Evolutionary conservation across 2,113 vertebrate genomes (phyloP).

Genomic region (Ptilonorhynchus violaceus): DNA sequence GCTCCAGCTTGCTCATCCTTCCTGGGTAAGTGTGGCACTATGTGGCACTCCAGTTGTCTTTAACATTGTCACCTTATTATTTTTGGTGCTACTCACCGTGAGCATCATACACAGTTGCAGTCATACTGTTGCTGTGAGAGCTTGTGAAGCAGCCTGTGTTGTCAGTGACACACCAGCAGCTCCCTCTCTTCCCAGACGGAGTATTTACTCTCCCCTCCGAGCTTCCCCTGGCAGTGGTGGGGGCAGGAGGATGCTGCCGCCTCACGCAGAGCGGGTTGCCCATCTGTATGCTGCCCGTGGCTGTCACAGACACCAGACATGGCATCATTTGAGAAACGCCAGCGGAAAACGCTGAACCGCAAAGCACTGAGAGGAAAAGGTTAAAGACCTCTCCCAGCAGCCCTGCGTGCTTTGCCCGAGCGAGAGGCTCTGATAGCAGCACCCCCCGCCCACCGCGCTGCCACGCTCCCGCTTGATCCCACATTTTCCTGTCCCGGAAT

Average conservation of each 20-base stretch:
- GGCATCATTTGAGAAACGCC: neutral
- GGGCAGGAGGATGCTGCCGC: neutral
- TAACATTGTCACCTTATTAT: neutral
- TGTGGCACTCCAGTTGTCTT: neutral
- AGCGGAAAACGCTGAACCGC: neutral
- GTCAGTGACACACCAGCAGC: neutral
- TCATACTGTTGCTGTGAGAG: neutral
- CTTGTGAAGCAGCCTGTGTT: neutral
- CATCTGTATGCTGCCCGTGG: neutral
- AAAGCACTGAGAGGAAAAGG: neutral
- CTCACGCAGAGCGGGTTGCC: neutral
- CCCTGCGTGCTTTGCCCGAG: rapidly evolving
- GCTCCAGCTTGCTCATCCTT: neutral
- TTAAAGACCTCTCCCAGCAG: neutral
- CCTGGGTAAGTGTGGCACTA: neutral
- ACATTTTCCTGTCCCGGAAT: neutral
- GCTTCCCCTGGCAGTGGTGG: neutral
- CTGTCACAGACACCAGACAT: neutral
- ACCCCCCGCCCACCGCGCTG: rapidly evolving
- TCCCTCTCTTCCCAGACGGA: neutral
- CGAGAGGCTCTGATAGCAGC: neutral
- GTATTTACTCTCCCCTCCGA: neutral
- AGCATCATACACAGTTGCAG: neutral
- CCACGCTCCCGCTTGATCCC: neutral
- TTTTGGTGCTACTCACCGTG: neutral